Evolutionary conservation across 2,797 vertebrate genomes (phyloP).

Genomic region (Coregonus sp.): DNA sequence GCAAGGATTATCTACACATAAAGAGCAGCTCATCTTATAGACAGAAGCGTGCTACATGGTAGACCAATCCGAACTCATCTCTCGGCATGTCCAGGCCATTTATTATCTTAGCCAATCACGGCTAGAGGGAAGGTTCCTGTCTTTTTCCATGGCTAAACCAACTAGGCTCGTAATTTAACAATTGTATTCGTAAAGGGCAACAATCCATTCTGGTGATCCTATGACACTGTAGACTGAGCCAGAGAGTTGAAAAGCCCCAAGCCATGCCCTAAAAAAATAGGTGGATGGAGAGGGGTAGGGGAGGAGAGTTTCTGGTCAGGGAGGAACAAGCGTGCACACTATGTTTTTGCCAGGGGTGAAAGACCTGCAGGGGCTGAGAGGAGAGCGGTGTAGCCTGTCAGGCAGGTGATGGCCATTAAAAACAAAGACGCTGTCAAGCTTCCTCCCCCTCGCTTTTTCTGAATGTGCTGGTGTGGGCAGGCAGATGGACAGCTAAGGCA

Average conservation of each 20-base stretch:
- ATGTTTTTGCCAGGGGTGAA: constrained; percentile 15
- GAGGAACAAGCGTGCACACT: background rate
- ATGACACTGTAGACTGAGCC: background rate
- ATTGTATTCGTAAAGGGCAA: background rate
- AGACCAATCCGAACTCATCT: too few relatives aligned
- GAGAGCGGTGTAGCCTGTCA: constrained; percentile 49
- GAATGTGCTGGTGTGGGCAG: background rate
- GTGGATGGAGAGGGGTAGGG: background rate
- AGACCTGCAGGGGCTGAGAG: constrained; percentile 24
- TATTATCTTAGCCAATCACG: too few relatives aligned
- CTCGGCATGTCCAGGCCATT: too few relatives aligned
- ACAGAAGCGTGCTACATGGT: too few relatives aligned
- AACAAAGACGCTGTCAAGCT: constrained; percentile 59
- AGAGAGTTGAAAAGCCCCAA: background rate
- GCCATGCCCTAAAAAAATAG: background rate
- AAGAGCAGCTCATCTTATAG: too few relatives aligned
- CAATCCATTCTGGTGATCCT: background rate
- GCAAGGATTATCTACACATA: too few relatives aligned
- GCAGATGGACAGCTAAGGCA: too few relatives aligned
- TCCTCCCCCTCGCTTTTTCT: constrained; percentile 31
- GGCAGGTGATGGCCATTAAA: constrained; percentile 72
- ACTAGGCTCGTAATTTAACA: too few relatives aligned
- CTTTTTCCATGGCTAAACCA: too few relatives aligned
- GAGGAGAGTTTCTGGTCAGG: background rate
- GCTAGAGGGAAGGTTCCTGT: too few relatives aligned